Percentiles rank a stretch among this genome's conserved stretches.
Conservation (phyloP, 2,797 vertebrate species). For the Muraenolepis orangiensis region DNA sequence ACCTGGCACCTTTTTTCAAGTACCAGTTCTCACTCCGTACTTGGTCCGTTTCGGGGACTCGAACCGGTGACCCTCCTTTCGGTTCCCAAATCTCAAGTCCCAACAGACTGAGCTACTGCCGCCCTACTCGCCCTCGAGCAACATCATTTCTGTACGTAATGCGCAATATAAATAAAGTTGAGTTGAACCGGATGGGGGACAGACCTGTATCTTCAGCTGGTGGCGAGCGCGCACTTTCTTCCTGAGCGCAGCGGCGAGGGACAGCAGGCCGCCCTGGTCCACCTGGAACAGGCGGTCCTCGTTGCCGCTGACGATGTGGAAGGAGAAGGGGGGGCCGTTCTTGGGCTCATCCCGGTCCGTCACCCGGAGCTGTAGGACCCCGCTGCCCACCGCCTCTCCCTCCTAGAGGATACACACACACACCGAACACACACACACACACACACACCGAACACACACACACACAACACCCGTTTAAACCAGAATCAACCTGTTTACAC, state of each 20-base stretch:
- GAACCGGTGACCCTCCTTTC: too few species aligned
- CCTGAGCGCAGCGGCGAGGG: slow-evolving; percentile 77
- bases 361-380: slow-evolving; percentile 86
- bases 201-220: slow-evolving; percentile 90
- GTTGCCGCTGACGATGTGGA: slow-evolving; percentile 87
- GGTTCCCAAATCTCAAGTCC: too few species aligned
- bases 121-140: neutral
- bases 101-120: too few species aligned
- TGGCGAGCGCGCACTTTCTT: slow-evolving; percentile 78
- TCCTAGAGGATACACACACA: slow-evolving; percentile 79
- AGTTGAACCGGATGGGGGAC: neutral
- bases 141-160: neutral
- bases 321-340: slow-evolving; percentile 89
- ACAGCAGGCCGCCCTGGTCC: slow-evolving; percentile 86
- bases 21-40: too few species aligned
- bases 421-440: neutral
- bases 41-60: too few species aligned
- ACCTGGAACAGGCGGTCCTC: slow-evolving; percentile 83
- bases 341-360: slow-evolving; percentile 85
- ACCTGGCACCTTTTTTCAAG: too few species aligned
- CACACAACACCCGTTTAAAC: neutral
- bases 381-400: slow-evolving; percentile 80
- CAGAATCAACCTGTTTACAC: too few species aligned
- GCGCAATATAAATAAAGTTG: neutral
- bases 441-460: neutral